Evolutionary conservation across 2,113 vertebrate species (phyloP), one percentile per base, ranked within the genome.

Genomic region (Dipodomys merriami): DNA sequence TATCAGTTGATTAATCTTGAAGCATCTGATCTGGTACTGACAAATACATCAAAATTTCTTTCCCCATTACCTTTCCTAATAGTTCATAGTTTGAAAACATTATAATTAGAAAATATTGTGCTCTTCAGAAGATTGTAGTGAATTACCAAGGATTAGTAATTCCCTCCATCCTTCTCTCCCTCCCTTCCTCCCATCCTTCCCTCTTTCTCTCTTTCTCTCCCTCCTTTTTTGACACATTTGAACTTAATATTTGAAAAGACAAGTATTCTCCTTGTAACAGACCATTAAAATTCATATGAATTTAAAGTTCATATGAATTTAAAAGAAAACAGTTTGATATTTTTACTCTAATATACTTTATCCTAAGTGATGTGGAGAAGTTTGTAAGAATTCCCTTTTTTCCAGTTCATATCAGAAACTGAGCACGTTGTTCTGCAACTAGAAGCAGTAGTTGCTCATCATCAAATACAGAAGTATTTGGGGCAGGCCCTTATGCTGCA

Each of bases 351-450:
- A 30, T 23, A n/a, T 77, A 71, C 89, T 68, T 76, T 85, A 79
- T 73, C 82, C 90, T 77, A 87, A 88, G 27, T 87, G 68, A 30
- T 95, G 83, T 49, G 46, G 74, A 93, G 15, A 12, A 53, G 33
- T n/a, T 85, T 84, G 76, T 25, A 29, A 46, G 6, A 82, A 69
- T 16, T 20, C 7, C 53, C 60, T 22, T 22, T 69, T 81, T 88
- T 71, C 67, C 15, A 83, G 25, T 71, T 81, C 5, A 81, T 83
- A 46, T 93, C 79, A n/a, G 53, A 29, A 88, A 6, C 67, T 88
- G 64, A 33, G 16, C 7, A 88, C 29, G 83, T 93, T 91, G 16
- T 64, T 80, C 29, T 23, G 65, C 15, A 46, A 35, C 85, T 87
- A 90, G 82, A 82, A 85, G 65, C 33, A 64, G 44, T 60, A 5